Evolutionary conservation across 2,113 vertebrate genomes (phyloP), one percentile per base, ranked within the genome.

Genomic region (Sinocyclocheilus grahami): DNA sequence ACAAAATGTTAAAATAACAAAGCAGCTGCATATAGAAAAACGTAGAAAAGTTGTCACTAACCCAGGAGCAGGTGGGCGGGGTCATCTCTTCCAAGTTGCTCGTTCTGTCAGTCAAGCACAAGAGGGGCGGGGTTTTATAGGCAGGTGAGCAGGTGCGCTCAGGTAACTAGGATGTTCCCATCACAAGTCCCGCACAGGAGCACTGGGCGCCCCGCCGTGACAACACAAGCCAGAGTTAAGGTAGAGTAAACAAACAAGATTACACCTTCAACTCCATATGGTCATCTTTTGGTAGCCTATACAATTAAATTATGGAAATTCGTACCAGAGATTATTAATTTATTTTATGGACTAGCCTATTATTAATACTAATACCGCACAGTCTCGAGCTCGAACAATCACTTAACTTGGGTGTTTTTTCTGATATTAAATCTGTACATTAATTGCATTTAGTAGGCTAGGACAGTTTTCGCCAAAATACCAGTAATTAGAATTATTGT

Each of bases 141-240:
- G 48, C 53, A 84, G 71, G 85, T 87, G 67, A 65, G 72, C 71
- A 75, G 71, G 71, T 82, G 84, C 18, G 27, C 24, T 78, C 63
- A 69, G 63, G 62, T 46, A 55, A 14, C 79, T 24, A 46, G 33
- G 58, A 63, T 72, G 71, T 85, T 79, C 72, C 65, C 74, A 85
- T 89, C 72, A 77, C 82, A 86, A 72, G 76, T 22, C 18, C 78
- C n/a, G 1, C 46, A 63, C 46, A 39, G 86, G 80, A 33, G 67
- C 76, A 74, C 76, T 14, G 77, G 60, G 83, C 18, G 27, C 33
- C 63, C 85, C 20, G 24, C 37, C 18, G 69, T 60, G 55, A 67
- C 75, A 62, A n/a, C 74, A 79, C 14, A 51, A 51, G 71, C 39
- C 42, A 42, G n/a, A 11, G n/a, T 18, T 24, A 37, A 84, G 85